Base-by-base conservation (phyloP, 2,797 vertebrate species). In the Prionace glauca region DNA sequence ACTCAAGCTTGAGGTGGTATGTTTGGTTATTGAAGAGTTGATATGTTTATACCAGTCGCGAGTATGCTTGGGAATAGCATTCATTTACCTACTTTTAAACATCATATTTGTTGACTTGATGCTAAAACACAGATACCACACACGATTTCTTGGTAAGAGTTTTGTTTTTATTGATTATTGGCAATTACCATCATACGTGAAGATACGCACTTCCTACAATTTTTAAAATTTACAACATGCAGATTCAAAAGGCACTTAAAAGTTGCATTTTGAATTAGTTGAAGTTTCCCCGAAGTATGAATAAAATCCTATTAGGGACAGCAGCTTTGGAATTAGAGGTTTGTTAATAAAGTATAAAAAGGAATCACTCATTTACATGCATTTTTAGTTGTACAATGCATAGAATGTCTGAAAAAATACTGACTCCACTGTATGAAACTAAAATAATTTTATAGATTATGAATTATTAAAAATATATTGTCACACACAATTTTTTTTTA, bases 211-310 rank as follows among this genome's bases (percentile, higher is more conserved):
- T 95, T 74, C 29, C 90, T 92, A 69, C 29, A 77, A 77, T 95
- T 95, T 41, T 26, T 12, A 69, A 69, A 36, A 90, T 96, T 96
- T 94, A 96, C 95, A 96, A 96, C 86, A 50, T 60, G 94, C 95
- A 20, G 87, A 96, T 96, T 96, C 95, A 96, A 96, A 97, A 96
- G 96, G 96, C 95, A 96, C 90, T 74, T 96, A 86, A 22, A 96
- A 96, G 94, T 96, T 96, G 88, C 87, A 90, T 95, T 96, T 96
- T 95, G 93, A 95, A 95, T 95, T 50, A 95, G 26, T 77, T 77
- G 29, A 60, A 95, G 71, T 74, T 41, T 95, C 93, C 26, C 93
- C 77, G 45, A 29, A 95, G 69, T 56, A 95, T 26, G 74, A 95
- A 72, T 32, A 74, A 77, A 95, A 56, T 56, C 71, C 93, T 74